Evolutionary conservation across 2,113 vertebrate species (phyloP), one percentile per base, ranked within the genome.

Genomic region (Podarcis cretensis): DNA sequence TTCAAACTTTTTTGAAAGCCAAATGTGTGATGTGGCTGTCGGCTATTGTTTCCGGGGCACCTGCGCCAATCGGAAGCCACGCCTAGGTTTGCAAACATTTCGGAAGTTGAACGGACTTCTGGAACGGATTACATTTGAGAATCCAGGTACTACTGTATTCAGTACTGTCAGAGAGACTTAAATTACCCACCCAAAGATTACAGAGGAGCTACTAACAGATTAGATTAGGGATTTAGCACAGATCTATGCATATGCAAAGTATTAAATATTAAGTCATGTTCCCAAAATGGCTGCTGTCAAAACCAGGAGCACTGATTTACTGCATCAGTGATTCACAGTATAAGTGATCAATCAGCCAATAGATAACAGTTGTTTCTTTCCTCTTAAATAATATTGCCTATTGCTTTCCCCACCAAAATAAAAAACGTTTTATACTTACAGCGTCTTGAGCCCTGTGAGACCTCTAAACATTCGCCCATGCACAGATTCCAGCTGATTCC

Each of bases 381-480:
- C 27, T 78, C 5, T n/a, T n/a, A n/a, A n/a, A n/a, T n/a, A n/a
- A n/a, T n/a, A n/a, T n/a, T n/a, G n/a, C n/a, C n/a, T n/a, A n/a
- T n/a, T n/a, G n/a, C 35, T 35, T 25, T 65, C 27, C 13, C 25
- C 4, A 63, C 71, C 35, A 66, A 65, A 21, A 21, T 37, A 80
- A 87, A 82, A 71, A 57, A 23, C 32, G 65, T 21, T 89, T 20
- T 25, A 83, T 37, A 97, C 99, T 98, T 90, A 99, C 99, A 99
- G 91, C 0, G 98, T 99, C 95, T 99, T 99, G 2, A 99, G 98
- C 27, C 98, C 97, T 0, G 92, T 92, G 77, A 99, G 98, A 57
- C 99, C 99, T 25, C 94, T 96, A 95, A 99, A 99, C 98, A 98
- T 98, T 81, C 98, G 96, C 0, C 98, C 98, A 0, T 99, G 98